Evolutionary conservation across 2,113 vertebrate genomes (phyloP).

Genomic region (Bettongia penicillata): DNA sequence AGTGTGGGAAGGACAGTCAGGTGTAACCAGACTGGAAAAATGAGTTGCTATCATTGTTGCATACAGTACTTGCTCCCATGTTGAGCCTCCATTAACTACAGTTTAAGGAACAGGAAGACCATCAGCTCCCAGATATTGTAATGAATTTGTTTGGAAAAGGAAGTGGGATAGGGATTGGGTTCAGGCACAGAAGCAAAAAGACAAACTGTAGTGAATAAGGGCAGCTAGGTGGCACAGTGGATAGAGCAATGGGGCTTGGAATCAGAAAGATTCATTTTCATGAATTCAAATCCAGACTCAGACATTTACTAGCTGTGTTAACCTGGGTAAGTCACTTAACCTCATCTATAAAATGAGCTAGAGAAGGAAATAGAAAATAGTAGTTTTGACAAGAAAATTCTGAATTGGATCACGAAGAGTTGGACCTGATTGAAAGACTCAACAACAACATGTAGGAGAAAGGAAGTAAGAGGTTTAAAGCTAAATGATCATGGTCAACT

Average conservation of each 20-base stretch:
- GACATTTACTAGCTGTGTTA: not conserved
- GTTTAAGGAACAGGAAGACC: not conserved
- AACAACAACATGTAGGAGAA: not conserved
- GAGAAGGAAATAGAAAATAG: not conserved
- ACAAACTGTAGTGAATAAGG: not conserved
- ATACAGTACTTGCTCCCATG: not conserved
- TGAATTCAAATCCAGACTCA: not conserved
- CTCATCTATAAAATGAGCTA: not conserved
- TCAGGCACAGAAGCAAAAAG: not conserved
- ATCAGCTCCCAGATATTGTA: not conserved
- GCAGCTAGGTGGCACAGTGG: not conserved
- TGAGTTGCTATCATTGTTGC: not conserved
- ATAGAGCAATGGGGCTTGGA: not conserved
- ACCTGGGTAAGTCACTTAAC: not conserved
- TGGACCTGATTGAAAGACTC: not conserved
- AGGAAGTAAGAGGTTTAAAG: not conserved
- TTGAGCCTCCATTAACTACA: not conserved
- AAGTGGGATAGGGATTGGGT: not conserved
- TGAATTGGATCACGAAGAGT: not conserved
- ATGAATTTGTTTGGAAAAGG: not conserved
- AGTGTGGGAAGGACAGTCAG: not conserved
- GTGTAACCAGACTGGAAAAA: not conserved
- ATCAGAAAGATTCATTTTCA: not conserved
- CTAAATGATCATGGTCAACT: not conserved
- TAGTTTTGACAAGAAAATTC: not conserved